Evolutionary conservation across 30 jellyfish, hydroid and myxozoan genomes (phyloP).

Genomic region (Cassiopea andromeda): DNA sequence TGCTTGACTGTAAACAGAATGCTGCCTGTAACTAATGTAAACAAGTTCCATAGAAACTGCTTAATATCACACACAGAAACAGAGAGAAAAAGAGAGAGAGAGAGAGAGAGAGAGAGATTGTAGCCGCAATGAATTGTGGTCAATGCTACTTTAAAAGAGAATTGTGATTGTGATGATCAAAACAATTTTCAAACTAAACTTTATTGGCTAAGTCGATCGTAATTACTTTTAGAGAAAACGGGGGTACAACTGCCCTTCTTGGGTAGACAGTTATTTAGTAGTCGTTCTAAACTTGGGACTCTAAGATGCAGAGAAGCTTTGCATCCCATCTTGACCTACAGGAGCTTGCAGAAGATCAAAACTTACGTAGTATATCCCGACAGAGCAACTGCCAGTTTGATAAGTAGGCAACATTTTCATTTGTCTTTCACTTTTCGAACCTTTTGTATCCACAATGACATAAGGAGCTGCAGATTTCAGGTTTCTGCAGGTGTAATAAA

Average conservation of each 20-base stretch:
- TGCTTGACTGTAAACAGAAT: slow-evolving; percentile 2
- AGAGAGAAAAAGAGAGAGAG: neutral
- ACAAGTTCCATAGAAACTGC: slow-evolving; percentile 17
- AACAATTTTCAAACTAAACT: slow-evolving; percentile 54
- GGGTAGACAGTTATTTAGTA: too few relatives aligned
- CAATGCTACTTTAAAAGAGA: slow-evolving; percentile 15
- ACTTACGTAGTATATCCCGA: too few relatives aligned
- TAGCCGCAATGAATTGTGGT: slow-evolving; percentile 39
- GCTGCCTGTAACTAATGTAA: slow-evolving; percentile 33
- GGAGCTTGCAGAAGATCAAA: too few relatives aligned
- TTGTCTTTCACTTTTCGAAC: too few relatives aligned
- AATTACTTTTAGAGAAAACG: slow-evolving; percentile 25
- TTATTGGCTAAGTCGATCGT: slow-evolving; percentile 48
- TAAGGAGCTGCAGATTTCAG: too few relatives aligned
- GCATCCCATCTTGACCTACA: too few relatives aligned
- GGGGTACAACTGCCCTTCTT: neutral
- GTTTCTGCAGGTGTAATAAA: too few relatives aligned
- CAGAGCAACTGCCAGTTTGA: too few relatives aligned
- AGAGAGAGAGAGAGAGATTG: neutral
- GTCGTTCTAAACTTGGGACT: too few relatives aligned
- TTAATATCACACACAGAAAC: neutral
- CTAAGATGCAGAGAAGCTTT: too few relatives aligned
- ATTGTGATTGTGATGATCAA: slow-evolving; percentile 23
- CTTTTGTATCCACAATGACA: too few relatives aligned
- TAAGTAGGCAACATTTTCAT: too few relatives aligned